Percentiles rank a stretch among this genome's conserved stretches.
Conservation (phyloP, 2,888 invertebrate genomes). For the Pammene aurita region DNA sequence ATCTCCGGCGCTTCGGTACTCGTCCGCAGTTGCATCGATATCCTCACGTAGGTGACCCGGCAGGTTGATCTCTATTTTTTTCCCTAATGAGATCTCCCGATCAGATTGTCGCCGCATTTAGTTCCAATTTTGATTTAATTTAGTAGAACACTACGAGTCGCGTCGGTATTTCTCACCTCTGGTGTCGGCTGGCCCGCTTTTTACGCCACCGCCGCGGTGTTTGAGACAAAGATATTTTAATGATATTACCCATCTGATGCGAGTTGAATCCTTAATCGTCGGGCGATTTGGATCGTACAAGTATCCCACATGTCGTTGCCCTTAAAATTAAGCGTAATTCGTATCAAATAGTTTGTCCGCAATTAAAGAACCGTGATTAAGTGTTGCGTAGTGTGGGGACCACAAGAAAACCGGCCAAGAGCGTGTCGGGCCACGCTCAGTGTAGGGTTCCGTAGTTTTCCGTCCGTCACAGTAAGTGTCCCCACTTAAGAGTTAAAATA, state of each 20-base stretch:
- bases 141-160: constrained; percentile 63
- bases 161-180: constrained; percentile 78
- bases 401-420: constrained; percentile 82
- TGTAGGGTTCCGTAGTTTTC: too few species aligned
- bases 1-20: constrained; percentile 48
- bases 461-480: too few species aligned
- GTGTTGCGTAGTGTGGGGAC: constrained; percentile 76
- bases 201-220: constrained; percentile 73
- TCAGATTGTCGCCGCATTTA: constrained; percentile 56
- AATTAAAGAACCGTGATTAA: constrained; percentile 73
- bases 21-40: constrained; percentile 53
- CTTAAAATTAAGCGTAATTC: constrained; percentile 76
- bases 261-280: constrained; percentile 79
- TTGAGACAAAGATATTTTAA: constrained; percentile 82
- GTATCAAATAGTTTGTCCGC: constrained; percentile 76
- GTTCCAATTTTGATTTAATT: constrained; percentile 65
- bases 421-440: too few species aligned
- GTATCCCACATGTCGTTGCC: constrained; percentile 75
- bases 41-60: constrained; percentile 50
- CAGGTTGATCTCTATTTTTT: constrained; percentile 45
- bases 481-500: too few species aligned
- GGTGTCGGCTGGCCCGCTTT: constrained; percentile 68
- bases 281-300: constrained; percentile 64
- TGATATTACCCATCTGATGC: constrained; percentile 80
- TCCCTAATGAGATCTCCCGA: constrained; percentile 51